Percentiles rank a stretch among this genome's conserved stretches.
phyloP scores from a whole-genome alignment of 2,797 vertebrate genomes.

The Spea hammondii region DNA sequence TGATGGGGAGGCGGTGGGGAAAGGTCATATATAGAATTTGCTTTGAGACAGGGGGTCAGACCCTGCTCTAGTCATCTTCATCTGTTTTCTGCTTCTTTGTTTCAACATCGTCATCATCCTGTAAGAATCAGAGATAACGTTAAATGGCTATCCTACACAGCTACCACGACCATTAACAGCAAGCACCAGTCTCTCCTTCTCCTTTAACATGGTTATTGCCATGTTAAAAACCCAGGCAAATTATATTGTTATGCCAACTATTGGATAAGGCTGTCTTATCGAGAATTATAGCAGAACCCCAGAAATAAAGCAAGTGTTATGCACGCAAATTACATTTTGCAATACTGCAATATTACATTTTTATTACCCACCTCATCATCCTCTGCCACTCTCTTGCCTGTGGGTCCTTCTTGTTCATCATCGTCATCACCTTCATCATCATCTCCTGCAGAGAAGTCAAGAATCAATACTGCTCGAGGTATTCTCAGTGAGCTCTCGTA shows the following conservation, averaged over 20 bases:
- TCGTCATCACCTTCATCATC: constrained; percentile 84
- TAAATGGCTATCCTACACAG: too few relatives aligned
- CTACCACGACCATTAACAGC: too few relatives aligned
- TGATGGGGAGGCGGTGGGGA: constrained; percentile 61
- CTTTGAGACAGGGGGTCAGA: constrained; percentile 62
- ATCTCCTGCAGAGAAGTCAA: constrained; percentile 15
- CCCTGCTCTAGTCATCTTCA: constrained; percentile 73
- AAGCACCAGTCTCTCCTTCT: too few relatives aligned
- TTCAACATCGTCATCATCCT: constrained; percentile 78
- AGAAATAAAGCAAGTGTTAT: too few relatives aligned
- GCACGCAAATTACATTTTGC: too few relatives aligned
- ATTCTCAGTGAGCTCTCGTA: not conserved
- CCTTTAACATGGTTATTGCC: too few relatives aligned
- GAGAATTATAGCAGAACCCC: too few relatives aligned
- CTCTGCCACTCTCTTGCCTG: constrained; percentile 83
- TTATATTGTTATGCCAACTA: too few relatives aligned
- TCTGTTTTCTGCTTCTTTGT: constrained; percentile 91
- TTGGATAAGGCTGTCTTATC: too few relatives aligned
- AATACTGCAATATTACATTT: not conserved
- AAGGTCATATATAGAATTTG: constrained; percentile 53
- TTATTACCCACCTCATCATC: constrained; percentile 76
- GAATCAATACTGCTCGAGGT: not conserved
- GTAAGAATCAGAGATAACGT: constrained; percentile 10
- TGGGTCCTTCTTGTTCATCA: constrained; percentile 78
- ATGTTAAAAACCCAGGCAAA: too few relatives aligned